These are phyloP conservation scores for Triops cancriformis DNA, from an alignment of 1,140 invertebrate genomes.

Conservation along the genomic window DNA sequence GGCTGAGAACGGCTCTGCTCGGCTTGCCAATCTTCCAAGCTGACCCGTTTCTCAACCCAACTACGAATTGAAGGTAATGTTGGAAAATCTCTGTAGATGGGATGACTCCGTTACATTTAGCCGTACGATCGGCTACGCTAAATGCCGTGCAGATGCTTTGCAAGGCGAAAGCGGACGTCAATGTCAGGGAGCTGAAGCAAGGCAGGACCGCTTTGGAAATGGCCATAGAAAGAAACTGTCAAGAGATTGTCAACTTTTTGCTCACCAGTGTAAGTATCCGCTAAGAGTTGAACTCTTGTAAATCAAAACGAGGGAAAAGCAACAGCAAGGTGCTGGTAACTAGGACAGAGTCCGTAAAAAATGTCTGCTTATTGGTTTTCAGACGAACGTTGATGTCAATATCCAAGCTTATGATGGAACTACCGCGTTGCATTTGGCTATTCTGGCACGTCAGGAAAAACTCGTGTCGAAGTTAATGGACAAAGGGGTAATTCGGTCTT, in stretches of 20 bases:
- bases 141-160: constrained; percentile 23
- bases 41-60: no score
- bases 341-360: no score
- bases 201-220: constrained; percentile 27
- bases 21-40: background rate
- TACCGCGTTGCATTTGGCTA: constrained; percentile 27
- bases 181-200: constrained; percentile 22
- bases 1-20: no score
- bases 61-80: no score
- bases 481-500: constrained; percentile 5
- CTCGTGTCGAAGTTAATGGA: constrained; percentile 17
- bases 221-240: constrained; percentile 24
- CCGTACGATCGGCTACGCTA: background rate
- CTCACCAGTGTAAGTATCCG: constrained; percentile 18
- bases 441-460: constrained; percentile 7
- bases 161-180: constrained; percentile 21
- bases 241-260: constrained; percentile 19
- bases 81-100: background rate
- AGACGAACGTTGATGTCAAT: constrained; percentile 23
- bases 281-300: background rate
- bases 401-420: constrained; percentile 28
- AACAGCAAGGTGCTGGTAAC: no score
- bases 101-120: constrained; percentile 26
- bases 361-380: background rate
- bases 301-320: no score